Base-by-base conservation (phyloP, 2,113 vertebrate genomes). In the Osmerus eperlanus region DNA sequence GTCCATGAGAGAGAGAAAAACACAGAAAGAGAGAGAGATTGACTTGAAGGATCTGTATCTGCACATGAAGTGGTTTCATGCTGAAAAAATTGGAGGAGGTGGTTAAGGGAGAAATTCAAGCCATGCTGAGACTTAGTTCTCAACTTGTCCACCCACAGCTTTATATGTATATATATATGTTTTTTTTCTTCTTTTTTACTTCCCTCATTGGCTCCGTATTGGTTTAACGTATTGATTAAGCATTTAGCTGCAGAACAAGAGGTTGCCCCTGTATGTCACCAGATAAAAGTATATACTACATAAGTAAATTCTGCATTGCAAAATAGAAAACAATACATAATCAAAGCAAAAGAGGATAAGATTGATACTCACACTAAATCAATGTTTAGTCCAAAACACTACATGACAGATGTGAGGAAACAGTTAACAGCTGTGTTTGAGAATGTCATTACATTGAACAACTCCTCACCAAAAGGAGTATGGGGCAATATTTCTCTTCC, bases 401-500 rank as follows among this genome's bases (percentile, higher is more conserved):
- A 28, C 15, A 25, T 64, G 9, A 25, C 29, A 29, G 8, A 18
- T 7, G 62, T 36, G 29, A 9, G 28, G 1, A 29, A n/a, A 64
- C 15, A 16, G 25, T 6, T 29, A 32, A 36, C 16, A 36, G 25
- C 15, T 79, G 77, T 82, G 74, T 79, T 77, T 65, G 78, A 69
- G 65, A 70, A 81, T 51, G 29, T 79, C 72, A 69, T 78, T 84
- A 55, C 61, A 63, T 51, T 78, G 77, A 77, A 66, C 80, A 79
- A 69, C 84, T 73, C 77, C 78, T 81, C 67, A 66, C 75, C 69
- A 78, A 67, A 65, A 76, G 72, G 76, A 81, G 64, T 69, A 64
- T 6, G 32, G 19, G 52, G 74, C 79, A 82, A 85, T 88, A 81
- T 77, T 83, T 82, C 68, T 58, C 77, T 73, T 84, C 59, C 67